Evolutionary conservation across 2,797 vertebrate species (phyloP), one percentile per base, ranked within the genome.

Genomic region (Pipistrellus pipistrellus): DNA sequence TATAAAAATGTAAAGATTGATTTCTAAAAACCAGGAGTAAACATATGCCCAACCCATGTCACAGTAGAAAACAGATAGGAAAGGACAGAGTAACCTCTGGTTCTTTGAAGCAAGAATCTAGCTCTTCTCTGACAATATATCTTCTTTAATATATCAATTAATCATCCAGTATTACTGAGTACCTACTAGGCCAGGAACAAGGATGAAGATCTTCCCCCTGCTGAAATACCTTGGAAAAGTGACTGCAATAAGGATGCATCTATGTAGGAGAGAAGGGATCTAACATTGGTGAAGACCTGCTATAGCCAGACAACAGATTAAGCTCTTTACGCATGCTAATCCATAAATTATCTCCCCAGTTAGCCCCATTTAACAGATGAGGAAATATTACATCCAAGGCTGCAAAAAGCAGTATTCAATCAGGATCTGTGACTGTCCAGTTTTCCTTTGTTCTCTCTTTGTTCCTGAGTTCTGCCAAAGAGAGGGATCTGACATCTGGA

Each of bases 401-500:
- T 72, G 44, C 73, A 80, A 71, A 85, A 85, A 89, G n/a, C 21
- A 81, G 35, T 32, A 84, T 81, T 93, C 68, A 80, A 25, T 1
- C 64, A 78, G 64, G 32, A 55, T 46, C 78, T 82, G 64, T 73
- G 27, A 30, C 64, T 80, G 32, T 20, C 30, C 62, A 62, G 6
- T 1, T 92, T 76, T 76, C 53, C 59, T 90, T 90, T 68, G 82
- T 82, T 85, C 35, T 93, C 90, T 10, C 66, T 93, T 78, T 53
- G 38, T 41, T 41, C 38, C 38, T 41, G 18, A 76, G 73, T 25
- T 27, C 89, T 80, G 35, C 48, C 53, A 48, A 73, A 48, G 78
- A 87, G 35, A 95, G 35, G 75, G 82, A 87, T 91, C 77, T 92
- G 88, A 91, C 87, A 85, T 62, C 85, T 91, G 77, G 76, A 78